Conservation (phyloP, 2,113 vertebrate genomes). For the Rhizomys pruinosus region DNA sequence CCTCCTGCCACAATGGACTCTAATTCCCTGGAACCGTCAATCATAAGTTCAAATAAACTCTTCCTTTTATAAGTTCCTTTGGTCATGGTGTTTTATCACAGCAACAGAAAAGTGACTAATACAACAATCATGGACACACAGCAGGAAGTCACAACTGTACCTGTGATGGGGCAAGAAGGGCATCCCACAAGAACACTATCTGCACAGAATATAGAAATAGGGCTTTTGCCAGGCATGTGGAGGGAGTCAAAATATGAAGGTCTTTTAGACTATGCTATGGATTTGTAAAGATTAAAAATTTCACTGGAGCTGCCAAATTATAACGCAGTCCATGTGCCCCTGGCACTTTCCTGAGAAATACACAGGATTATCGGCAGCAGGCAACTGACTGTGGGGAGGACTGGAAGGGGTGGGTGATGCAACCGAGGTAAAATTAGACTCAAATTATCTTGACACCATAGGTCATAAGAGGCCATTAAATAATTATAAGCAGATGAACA, state of each 20-base stretch:
- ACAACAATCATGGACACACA: background rate
- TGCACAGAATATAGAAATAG: background rate
- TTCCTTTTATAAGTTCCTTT: too few relatives aligned
- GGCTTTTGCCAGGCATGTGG: background rate
- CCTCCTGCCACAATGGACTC: too few relatives aligned
- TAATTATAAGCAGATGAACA: constrained; percentile 45
- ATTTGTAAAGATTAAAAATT: constrained; percentile 24
- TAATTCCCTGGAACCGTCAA: too few relatives aligned
- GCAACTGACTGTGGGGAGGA: background rate
- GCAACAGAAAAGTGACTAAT: too few relatives aligned
- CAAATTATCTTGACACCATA: background rate
- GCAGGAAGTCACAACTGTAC: background rate
- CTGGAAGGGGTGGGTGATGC: background rate
- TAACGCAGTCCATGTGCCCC: background rate
- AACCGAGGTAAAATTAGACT: background rate
- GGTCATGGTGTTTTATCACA: too few relatives aligned
- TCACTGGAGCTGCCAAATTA: background rate
- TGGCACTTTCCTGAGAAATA: background rate
- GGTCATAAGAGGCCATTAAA: background rate
- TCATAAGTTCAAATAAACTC: too few relatives aligned
- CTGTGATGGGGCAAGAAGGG: background rate
- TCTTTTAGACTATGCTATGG: background rate
- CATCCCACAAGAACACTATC: background rate
- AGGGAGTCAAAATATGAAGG: background rate
- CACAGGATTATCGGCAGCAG: background rate